Percentiles rank a stretch among this genome's conserved stretches.
Evolutionary conservation across 2,888 invertebrate genomes (phyloP).

Genomic region (Scrobipalpa atriplicella): DNA sequence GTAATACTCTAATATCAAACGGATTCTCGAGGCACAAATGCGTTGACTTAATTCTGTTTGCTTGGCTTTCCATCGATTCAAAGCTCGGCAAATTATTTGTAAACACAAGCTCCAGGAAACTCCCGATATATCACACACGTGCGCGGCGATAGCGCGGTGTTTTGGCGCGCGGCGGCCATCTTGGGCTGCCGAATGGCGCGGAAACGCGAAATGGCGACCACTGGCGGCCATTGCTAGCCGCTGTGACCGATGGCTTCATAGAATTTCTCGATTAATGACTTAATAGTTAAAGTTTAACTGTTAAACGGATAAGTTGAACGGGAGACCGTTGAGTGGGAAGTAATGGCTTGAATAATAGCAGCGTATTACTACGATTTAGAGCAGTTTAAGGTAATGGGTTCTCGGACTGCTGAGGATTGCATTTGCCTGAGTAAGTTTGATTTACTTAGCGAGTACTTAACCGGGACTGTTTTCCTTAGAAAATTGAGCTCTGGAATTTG

Average conservation of each 20-base stretch:
- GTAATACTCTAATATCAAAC: constrained; percentile 40
- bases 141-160: constrained; percentile 52
- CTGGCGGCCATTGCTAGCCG: constrained; percentile 40
- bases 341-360: constrained; percentile 65
- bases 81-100: constrained; percentile 57
- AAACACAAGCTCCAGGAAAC: constrained; percentile 58
- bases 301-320: constrained; percentile 60
- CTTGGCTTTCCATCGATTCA: constrained; percentile 47
- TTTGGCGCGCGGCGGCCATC: constrained; percentile 51
- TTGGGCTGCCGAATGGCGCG: constrained; percentile 49
- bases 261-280: constrained; percentile 71
- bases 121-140: constrained; percentile 56
- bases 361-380: constrained; percentile 50
- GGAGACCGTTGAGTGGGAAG: constrained; percentile 55
- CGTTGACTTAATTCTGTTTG: constrained; percentile 51
- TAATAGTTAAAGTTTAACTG: constrained; percentile 72
- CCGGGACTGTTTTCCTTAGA: background rate
- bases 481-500: background rate
- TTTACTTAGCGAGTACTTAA: constrained; percentile 17
- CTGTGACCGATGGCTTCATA: constrained; percentile 45
- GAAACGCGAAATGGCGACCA: constrained; percentile 46
- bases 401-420: constrained; percentile 21
- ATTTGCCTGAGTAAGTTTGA: constrained; percentile 27
- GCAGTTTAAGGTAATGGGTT: constrained; percentile 41
- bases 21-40: constrained; percentile 41